phyloP scores from a whole-genome alignment of 1,140 invertebrate species.

The Antheraea pernyi region DNA sequence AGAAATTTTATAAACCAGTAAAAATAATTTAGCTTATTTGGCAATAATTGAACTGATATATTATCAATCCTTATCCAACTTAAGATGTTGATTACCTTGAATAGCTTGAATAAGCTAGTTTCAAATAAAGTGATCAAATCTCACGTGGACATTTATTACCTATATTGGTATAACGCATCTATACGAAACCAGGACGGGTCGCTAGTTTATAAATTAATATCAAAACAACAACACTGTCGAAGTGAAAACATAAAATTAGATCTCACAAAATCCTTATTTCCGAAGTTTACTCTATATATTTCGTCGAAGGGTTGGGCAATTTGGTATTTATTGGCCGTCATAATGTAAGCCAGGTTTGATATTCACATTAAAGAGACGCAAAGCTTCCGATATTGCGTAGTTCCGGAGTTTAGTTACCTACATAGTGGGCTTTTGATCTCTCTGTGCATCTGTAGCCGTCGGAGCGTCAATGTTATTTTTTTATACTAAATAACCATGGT shows the following conservation, averaged over 20 bases:
- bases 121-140: too few relatives aligned
- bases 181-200: too few relatives aligned
- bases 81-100: too few relatives aligned
- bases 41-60: too few relatives aligned
- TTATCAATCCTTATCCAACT: too few relatives aligned
- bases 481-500: too few relatives aligned
- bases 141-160: too few relatives aligned
- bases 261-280: conserved; percentile 1
- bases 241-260: background rate
- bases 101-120: too few relatives aligned
- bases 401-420: conserved; percentile 19
- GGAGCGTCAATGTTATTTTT: background rate
- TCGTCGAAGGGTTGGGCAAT: background rate
- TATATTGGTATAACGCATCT: too few relatives aligned
- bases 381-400: conserved; percentile 43
- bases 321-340: conserved; percentile 59
- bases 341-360: conserved; percentile 45
- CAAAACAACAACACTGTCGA: background rate
- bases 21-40: too few relatives aligned
- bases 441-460: background rate
- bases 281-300: background rate
- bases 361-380: conserved; percentile 55
- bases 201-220: conserved; percentile 1
- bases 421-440: background rate
- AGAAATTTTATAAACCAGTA: too few relatives aligned